Base-by-base conservation (phyloP, 1,140 invertebrate genomes). In the Zaprionus camerounensis region DNA sequence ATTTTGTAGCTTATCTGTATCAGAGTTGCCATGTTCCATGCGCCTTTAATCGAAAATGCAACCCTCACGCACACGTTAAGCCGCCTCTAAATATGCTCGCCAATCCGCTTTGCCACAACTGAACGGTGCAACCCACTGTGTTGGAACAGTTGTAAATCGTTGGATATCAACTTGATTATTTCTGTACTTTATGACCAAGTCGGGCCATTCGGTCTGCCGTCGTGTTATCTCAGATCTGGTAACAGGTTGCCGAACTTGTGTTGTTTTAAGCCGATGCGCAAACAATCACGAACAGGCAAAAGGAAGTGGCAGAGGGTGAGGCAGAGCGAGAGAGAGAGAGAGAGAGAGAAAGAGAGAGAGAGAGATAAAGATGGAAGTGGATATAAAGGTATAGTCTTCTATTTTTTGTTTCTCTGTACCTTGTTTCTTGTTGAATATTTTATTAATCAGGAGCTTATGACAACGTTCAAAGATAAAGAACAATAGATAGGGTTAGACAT, bases 21-120 rank as follows among this genome's bases (percentile, higher is more conserved):
- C 68, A 77, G 44, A 57, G 76, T 46, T 46, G 41, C 71, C 72
- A 57, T 77, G 77, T 72, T 58, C 55, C 57, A 53, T 58, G 73
- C 73, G 62, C 56, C 64, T 81, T 82, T 86, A 91, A 91, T 91
- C 80, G 80, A 87, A 81, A 91, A 67, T 76, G 57, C 82, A 79
- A 85, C 82, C 76, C 82, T 70, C 71, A 81, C 74, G 53, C 57
- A 68, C 63, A 73, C 53, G 71, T 73, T 77, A 69, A 78, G 73
- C 73, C 49, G 65, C 65, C 70, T 73, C 65, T 78, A 80, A 80
- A 80, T 77, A 80, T 70, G 78, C 62, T 58, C 41, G 61, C 44
- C 77, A 80, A 80, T 80, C 78, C 69, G 78, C 78, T 78, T 78
- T 74, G 36, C 58, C 59, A 20, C 65, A 46, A 57, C 34, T 58